Base-by-base conservation (phyloP, 2,113 vertebrate species). In the Aegithalos caudatus region DNA sequence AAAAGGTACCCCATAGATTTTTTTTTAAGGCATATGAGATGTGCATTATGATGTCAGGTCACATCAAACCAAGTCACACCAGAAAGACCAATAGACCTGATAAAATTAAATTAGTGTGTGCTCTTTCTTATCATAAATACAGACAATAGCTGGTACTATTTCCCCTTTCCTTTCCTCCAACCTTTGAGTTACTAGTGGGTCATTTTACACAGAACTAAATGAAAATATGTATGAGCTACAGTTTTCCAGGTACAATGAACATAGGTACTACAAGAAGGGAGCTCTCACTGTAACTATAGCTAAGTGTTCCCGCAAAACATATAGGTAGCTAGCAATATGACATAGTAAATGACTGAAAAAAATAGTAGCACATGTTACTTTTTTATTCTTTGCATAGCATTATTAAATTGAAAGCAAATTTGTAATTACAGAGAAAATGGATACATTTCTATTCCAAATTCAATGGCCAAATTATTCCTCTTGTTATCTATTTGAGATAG, bases 31-130 rank as follows among this genome's bases (percentile, higher is more conserved):
- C 91, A 81, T 8, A 2, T 66, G 57, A 37, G 5, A 3, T 48
- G 24, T 86, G 47, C 62, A 31, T 89, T 82, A 16, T 81, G 12
- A 33, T 94, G 90, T 95, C 87, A 90, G 89, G 88, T 88, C 73
- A 44, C 47, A 95, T 97, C 80, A 74, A 82, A 78, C 57, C 42
- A 44, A 65, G 23, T 78, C 79, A 62, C n/a, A 44, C 62, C 64
- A 73, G n/a, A 84, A 89, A 92, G 72, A 67, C 28, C 47, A 28
- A 50, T 24, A 40, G 28, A 73, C 81, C 24, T 50, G 37, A 28
- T 28, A 45, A 28, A 72, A 62, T 60, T 79, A 61, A 38, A 71
- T 70, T 37, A 42, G 42, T 28, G 14, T 48, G 12, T 37, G 31
- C 10, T 25, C 23, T 57, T 65, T 50, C 60, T 57, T 74, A 12